Evolutionary conservation across 1,140 invertebrate genomes (phyloP), one percentile per base, ranked within the genome.

Genomic region (Sipha flava): DNA sequence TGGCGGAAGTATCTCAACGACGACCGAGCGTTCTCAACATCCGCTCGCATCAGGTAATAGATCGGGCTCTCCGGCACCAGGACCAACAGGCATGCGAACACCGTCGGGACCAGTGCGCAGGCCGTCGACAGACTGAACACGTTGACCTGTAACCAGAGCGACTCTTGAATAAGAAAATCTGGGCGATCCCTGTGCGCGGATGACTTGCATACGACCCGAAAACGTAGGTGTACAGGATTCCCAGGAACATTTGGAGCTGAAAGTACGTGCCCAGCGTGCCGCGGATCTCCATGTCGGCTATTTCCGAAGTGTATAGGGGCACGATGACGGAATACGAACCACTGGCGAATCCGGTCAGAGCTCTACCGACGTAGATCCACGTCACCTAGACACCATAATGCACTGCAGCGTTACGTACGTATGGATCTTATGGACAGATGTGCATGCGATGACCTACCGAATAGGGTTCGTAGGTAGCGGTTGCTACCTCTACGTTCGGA

Each of bases 51-150:
- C 57, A 92, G 85, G 10, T 91, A 85, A 86, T 90, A 94, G 14
- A 89, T 87, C 0, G 95, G 95, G 21, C 93, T 94, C 85, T 96
- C 95, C 0, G 94, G 94, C 86, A 96, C 90, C 82, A 90, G 90
- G 43, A 91, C 84, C 85, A 95, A 91, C 1, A 89, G 87, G 3
- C 88, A 81, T 0, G 91, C 84, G 29, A 93, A 89, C 0, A 92
- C 49, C 1, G 92, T 82, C 16, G 93, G 91, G 43, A 94, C 84
- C 1, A 90, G 79, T 0, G 89, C 89, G 80, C 92, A 92, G 34
- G 91, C 83, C 3, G 92, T 84, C 3, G 92, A 91, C 40, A 96
- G 86, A 86, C 23, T 86, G 86, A 90, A 91, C 93, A 40, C 87
- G 86, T 0, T 90, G 87, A 87, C 85, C 75, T 87, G 64, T 47